These are phyloP conservation scores for Chaenocephalus aceratus DNA, from an alignment of 2,113 vertebrate species.

Conservation along the genomic window DNA sequence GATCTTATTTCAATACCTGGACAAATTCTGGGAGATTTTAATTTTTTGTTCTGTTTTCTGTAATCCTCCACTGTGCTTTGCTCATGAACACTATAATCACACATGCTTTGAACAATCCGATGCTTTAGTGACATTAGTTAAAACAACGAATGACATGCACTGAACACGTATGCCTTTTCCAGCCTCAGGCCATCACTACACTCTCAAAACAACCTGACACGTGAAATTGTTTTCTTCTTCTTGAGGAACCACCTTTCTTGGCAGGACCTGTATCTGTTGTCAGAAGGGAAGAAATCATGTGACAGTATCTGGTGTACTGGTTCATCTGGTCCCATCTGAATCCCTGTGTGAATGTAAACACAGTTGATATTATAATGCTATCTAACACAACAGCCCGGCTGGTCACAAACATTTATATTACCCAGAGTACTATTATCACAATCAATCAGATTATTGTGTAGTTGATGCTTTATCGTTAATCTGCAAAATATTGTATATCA, in stretches of 20 bases:
- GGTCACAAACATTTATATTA: background rate
- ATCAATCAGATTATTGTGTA: background rate
- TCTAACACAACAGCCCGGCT: background rate
- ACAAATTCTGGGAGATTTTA: background rate
- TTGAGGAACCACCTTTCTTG: background rate
- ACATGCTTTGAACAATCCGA: background rate
- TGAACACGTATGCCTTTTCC: background rate
- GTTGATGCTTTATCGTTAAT: too few species aligned
- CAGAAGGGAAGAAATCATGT: background rate
- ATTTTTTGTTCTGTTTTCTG: background rate
- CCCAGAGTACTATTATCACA: background rate
- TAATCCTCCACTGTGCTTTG: background rate
- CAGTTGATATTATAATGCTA: background rate
- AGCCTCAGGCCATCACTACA: background rate
- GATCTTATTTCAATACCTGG: background rate
- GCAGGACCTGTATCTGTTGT: too few species aligned
- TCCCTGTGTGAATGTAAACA: background rate
- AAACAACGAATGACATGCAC: slow-evolving; percentile 3
- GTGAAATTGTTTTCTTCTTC: background rate
- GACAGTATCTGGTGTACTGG: background rate
- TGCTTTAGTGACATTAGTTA: slow-evolving; percentile 1
- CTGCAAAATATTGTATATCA: too few species aligned
- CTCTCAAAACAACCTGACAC: background rate
- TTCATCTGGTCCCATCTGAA: background rate
- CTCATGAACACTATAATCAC: background rate